Evolutionary conservation across 2,113 vertebrate genomes (phyloP).

Genomic region (Cettia cetti): DNA sequence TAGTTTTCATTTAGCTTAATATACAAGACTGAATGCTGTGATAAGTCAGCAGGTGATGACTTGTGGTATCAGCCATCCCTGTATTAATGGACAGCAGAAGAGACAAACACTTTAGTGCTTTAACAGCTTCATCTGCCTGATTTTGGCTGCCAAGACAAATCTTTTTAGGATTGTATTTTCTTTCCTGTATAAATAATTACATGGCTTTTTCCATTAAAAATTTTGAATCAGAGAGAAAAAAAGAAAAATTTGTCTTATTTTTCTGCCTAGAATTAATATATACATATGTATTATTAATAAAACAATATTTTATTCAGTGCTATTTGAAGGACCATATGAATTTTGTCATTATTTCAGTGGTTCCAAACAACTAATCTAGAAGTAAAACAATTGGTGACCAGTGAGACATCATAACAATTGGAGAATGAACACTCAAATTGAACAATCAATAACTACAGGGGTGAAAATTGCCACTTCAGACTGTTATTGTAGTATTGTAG

Average conservation of each 20-base stretch:
- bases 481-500: neutral
- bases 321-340: neutral
- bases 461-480: neutral
- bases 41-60: neutral
- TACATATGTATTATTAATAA: neutral
- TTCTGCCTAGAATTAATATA: neutral
- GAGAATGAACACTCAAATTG: neutral
- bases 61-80: neutral
- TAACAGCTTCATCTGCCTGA: neutral
- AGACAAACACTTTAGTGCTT: neutral
- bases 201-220: neutral
- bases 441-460: neutral
- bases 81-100: neutral
- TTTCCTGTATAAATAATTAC: neutral
- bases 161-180: neutral
- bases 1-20: conserved; percentile 30
- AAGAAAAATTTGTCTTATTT: neutral
- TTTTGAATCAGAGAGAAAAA: neutral
- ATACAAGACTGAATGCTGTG: neutral
- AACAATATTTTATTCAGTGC: neutral
- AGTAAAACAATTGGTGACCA: neutral
- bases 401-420: neutral
- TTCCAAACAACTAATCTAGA: neutral
- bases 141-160: neutral
- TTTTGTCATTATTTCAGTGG: neutral